Evolutionary conservation across 2,888 invertebrate genomes (phyloP), one percentile per base, ranked within the genome.

Genomic region (Himalopsyche tibetana): DNA sequence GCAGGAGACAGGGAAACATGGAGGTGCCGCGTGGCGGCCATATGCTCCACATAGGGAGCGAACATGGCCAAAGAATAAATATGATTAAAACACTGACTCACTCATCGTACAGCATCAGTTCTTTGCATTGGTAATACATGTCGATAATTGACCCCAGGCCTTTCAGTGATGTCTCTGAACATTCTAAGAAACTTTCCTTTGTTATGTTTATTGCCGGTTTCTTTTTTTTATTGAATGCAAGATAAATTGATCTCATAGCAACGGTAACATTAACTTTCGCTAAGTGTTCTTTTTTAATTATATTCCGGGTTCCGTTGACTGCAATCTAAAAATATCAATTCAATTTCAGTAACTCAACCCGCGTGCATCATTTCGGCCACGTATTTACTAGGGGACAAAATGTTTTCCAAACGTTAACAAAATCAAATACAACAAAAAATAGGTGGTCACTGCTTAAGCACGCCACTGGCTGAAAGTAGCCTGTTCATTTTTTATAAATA

Each of bases 101-200:
- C 88, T 83, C 38, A 80, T 88, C 86, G 19, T 87, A 88, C 6
- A 88, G 85, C 88, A 88, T 86, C 5, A 88, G 28, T 55, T 86
- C 81, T 82, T 88, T 88, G 55, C 84, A 82, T 45, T 82, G 80
- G 81, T 87, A 87, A 87, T 88, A 87, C 28, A 81, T 84, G 40
- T 88, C 88, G 51, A 88, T 83, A 55, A 88, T 87, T 40, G 83
- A 63, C 5, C 86, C 86, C 56, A 88, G 82, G 82, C 56, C 84
- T 51, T 55, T 74, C 42, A 86, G 12, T 17, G 88, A 87, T n/a
- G 87, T 83, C 5, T 74, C 69, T 6, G 85, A 36, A 79, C 86
- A 84, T 38, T 83, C 82, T 51, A 80, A 42, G 36, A 88, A 80
- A 42, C 87, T 87, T 19, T 85, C 85, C 80, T 83, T 84, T 6